Conservation (phyloP, 35 echinoderm and acorn worm species). For the Antedon bifida region DNA sequence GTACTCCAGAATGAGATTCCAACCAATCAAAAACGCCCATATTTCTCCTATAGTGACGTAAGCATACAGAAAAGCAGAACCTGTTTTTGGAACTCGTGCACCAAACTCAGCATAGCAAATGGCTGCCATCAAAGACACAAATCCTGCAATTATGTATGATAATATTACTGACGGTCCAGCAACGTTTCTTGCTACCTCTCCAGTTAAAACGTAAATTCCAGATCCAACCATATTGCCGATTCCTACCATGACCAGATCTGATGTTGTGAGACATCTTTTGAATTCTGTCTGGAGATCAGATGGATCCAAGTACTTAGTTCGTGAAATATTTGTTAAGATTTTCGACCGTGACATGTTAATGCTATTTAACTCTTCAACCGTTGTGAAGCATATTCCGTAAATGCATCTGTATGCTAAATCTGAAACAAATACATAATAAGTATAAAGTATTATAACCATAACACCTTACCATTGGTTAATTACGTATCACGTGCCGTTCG, state of each 20-base stretch:
- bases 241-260: constrained; percentile 23
- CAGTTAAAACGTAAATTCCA: constrained; percentile 50
- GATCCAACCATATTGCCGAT: constrained; percentile 44
- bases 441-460: no score
- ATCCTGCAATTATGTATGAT: constrained; percentile 34
- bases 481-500: no score
- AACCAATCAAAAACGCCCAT: constrained; percentile 56
- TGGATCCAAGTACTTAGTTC: background rate
- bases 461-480: no score
- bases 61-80: constrained; percentile 39
- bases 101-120: constrained; percentile 44
- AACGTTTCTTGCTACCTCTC: constrained; percentile 33
- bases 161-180: constrained; percentile 38
- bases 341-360: background rate
- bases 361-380: no score
- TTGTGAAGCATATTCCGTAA: no score
- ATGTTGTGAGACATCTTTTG: constrained; percentile 30
- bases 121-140: constrained; percentile 31
- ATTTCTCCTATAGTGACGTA: constrained; percentile 42
- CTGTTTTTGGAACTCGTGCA: constrained; percentile 22
- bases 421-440: no score
- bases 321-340: background rate
- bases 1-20: constrained; percentile 48
- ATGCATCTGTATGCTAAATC: no score
- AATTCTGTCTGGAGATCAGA: background rate